These are phyloP conservation scores for Diplodus puntazzo DNA, from an alignment of 2,797 vertebrate genomes.

Conservation along the genomic window DNA sequence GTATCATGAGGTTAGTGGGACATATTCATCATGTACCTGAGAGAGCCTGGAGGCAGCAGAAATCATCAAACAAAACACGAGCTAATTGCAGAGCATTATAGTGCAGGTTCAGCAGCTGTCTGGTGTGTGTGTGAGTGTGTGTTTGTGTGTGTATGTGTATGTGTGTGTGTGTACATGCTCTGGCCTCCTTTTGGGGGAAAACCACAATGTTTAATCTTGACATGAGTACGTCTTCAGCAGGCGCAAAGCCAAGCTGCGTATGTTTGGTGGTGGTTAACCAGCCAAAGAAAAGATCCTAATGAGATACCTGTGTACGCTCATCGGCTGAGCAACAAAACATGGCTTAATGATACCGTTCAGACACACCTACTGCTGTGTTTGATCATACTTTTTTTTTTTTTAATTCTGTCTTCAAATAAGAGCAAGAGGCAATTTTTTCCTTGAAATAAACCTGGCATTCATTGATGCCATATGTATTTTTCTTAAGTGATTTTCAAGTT, in stretches of 20 bases:
- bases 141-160: conserved; percentile 31
- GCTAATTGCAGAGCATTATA: conserved; percentile 81
- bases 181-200: conserved; percentile 68
- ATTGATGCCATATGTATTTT: conserved; percentile 39
- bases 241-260: conserved; percentile 52
- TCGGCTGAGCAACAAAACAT: conserved; percentile 8
- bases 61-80: conserved; percentile 78
- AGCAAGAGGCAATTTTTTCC: conserved; percentile 7
- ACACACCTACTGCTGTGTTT: conserved; percentile 7
- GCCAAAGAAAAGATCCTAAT: conserved; percentile 62
- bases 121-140: conserved; percentile 59
- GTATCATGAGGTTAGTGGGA: conserved; percentile 70
- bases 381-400: background rate
- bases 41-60: conserved; percentile 59
- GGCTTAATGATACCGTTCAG: conserved; percentile 26
- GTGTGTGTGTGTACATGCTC: conserved; percentile 22
- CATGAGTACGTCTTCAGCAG: conserved; percentile 69
- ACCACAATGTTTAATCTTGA: conserved; percentile 82
- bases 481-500: conserved; percentile 43
- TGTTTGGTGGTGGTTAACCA: conserved; percentile 74
- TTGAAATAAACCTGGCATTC: conserved; percentile 22
- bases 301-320: conserved; percentile 61
- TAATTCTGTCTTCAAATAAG: conserved; percentile 27
- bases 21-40: conserved; percentile 71
- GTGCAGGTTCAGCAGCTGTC: conserved; percentile 69